Percentiles rank a stretch among this genome's conserved stretches.
phyloP scores from a whole-genome alignment of 1,140 invertebrate genomes.

The Drosophila bocqueti region DNA sequence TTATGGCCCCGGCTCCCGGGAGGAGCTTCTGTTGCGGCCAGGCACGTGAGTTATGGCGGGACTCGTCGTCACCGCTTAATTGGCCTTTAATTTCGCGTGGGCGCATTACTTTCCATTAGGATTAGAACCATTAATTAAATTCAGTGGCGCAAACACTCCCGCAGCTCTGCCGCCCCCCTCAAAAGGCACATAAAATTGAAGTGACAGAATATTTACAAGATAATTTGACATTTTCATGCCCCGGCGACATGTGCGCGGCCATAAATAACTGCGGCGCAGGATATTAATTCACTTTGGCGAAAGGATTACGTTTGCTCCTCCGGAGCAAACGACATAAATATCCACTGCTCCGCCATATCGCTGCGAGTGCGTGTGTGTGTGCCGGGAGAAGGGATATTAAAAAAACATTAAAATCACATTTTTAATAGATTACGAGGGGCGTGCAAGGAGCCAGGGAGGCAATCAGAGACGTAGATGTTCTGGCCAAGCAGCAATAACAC shows the following conservation, averaged over 20 bases:
- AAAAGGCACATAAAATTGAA: slow-evolving; percentile 35
- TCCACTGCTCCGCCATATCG: slow-evolving; percentile 43
- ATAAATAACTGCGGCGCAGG: slow-evolving; percentile 25
- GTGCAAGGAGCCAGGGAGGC: background rate
- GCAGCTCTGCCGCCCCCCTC: too few relatives aligned
- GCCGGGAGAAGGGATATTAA: slow-evolving; percentile 49
- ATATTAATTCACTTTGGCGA: slow-evolving; percentile 36
- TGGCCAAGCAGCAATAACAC: slow-evolving; percentile 38
- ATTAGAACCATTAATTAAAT: slow-evolving; percentile 61
- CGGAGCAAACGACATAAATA: slow-evolving; percentile 47
- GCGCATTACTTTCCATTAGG: slow-evolving; percentile 48
- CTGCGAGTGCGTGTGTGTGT: background rate
- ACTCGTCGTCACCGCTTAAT: slow-evolving; percentile 40
- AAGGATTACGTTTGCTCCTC: slow-evolving; percentile 51
- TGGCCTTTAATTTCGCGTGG: slow-evolving; percentile 57
- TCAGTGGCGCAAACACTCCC: background rate
- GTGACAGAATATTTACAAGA: slow-evolving; percentile 48
- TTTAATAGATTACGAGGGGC: slow-evolving; percentile 61
- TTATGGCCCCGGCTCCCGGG: slow-evolving; percentile 27
- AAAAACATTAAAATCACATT: slow-evolving; percentile 73
- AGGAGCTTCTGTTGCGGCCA: background rate
- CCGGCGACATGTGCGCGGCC: slow-evolving; percentile 24
- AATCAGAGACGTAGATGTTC: background rate
- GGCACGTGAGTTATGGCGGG: slow-evolving; percentile 39
- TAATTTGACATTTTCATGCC: slow-evolving; percentile 56